Evolutionary conservation across 2,113 vertebrate genomes (phyloP).

Genomic region (Carassius auratus): DNA sequence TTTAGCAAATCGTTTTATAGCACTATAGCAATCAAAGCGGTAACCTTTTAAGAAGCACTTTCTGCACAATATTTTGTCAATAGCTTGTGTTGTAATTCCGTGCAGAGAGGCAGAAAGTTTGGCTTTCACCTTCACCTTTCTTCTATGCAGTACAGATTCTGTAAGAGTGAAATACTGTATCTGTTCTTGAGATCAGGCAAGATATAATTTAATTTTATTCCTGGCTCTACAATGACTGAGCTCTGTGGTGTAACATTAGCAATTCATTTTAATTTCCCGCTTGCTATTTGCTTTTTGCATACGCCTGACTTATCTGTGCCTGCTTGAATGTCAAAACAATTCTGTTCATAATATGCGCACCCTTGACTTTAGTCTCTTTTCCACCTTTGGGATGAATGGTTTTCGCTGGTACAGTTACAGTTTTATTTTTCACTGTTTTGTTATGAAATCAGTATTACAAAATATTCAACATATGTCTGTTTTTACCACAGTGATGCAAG

Average conservation of each 20-base stretch:
- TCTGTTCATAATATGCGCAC: neutral
- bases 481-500: neutral
- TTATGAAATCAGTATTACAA: neutral
- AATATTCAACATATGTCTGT: neutral
- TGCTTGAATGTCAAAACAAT: conserved; percentile 11
- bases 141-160: neutral
- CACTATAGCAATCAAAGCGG: neutral
- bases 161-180: neutral
- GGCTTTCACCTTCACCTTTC: conserved; percentile 11
- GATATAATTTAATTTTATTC: neutral
- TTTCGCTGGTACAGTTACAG: neutral
- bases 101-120: conserved; percentile 9
- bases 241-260: conserved; percentile 12
- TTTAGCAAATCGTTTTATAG: neutral
- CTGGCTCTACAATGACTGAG: conserved; percentile 9
- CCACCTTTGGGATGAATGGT: neutral
- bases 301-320: neutral
- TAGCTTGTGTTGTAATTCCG: neutral
- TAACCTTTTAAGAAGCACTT: neutral
- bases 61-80: neutral
- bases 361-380: neutral
- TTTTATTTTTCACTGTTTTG: neutral
- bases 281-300: conserved; percentile 12
- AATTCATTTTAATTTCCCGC: conserved; percentile 14
- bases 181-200: neutral